phyloP scores from a whole-genome alignment of 2,888 invertebrate species.

The Neocrepidodera transversa region DNA sequence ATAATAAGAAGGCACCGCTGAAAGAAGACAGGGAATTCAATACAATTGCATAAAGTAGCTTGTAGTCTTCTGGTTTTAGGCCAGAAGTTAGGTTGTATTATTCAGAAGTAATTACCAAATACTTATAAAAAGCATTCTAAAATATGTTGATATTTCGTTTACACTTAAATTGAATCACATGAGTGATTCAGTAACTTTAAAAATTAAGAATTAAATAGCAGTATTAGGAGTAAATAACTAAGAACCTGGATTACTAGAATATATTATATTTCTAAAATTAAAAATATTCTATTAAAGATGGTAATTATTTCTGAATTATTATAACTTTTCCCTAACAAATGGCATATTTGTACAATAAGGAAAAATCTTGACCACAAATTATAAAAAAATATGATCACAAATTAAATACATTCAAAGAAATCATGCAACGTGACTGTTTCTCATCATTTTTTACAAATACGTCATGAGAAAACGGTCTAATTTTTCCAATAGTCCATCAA shows the following conservation, averaged over 20 bases:
- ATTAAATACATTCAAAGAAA: neutral
- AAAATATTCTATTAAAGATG: too few species aligned
- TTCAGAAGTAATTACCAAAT: neutral
- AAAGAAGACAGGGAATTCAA: slow-evolving; percentile 61
- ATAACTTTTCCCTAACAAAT: slow-evolving; percentile 5
- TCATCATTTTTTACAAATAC: neutral
- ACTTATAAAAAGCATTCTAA: too few species aligned
- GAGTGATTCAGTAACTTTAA: too few species aligned
- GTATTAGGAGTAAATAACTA: too few species aligned
- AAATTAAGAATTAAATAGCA: too few species aligned
- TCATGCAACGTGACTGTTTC: neutral
- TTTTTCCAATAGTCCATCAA: slow-evolving; percentile 12
- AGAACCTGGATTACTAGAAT: too few species aligned
- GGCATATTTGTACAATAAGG: slow-evolving; percentile 14
- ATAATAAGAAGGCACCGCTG: slow-evolving; percentile 63
- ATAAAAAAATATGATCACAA: neutral
- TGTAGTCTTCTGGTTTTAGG: slow-evolving; percentile 40
- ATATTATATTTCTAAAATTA: too few species aligned
- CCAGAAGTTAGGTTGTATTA: slow-evolving; percentile 10
- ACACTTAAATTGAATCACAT: too few species aligned
- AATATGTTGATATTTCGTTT: too few species aligned
- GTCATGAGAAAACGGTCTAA: neutral
- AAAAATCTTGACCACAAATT: slow-evolving; percentile 18
- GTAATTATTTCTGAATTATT: slow-evolving; percentile 8
- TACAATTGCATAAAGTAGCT: slow-evolving; percentile 50